Evolutionary conservation across 2,888 invertebrate species (phyloP), one percentile per base, ranked within the genome.

Genomic region (Miltochrista miniata): DNA sequence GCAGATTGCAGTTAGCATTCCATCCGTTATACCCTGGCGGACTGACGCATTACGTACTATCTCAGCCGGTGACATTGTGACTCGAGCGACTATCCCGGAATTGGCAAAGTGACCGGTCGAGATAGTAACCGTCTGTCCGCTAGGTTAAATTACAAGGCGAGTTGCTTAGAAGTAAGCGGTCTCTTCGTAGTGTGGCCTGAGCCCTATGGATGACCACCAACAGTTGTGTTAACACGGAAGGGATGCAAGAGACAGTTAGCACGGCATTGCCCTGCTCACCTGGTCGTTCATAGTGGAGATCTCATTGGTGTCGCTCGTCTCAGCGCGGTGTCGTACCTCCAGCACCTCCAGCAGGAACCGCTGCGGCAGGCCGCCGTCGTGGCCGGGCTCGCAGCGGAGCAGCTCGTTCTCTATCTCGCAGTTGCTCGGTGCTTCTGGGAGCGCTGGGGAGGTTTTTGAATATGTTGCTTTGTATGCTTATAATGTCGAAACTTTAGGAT

Each of bases 311-410:
- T 78, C 76, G 49, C 79, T 79, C 66, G 87, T 80, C 51, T 83
- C 81, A 60, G 83, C 73, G 59, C 90, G 92, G 52, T 92, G 92
- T 68, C 93, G 92, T 86, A 94, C 93, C 76, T 94, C 95, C 76
- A 94, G 90, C 65, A 96, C 96, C 86, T 97, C 96, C 62, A 97
- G 90, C 48, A 96, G 92, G 84, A 97, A 97, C 86, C 95, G 94
- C 81, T 97, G 97, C 29, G 95, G 93, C 41, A 96, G 92, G 11
- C 97, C 97, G 5, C 97, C 97, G 76, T 96, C 96, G 76, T 94
- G 94, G 39, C 97, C 96, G 0, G 96, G 95, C 60, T 94, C 92
- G 83, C 97, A 97, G 61, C 93, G 94, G 42, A 96, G 92, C 0
- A 92, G 90, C 50, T 93, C 94, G 72, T 95, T 94, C 80, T 95